Percentiles rank a stretch among this genome's conserved stretches.
phyloP scores from a whole-genome alignment of 2,888 invertebrate species.

The Cotesia congregata region DNA sequence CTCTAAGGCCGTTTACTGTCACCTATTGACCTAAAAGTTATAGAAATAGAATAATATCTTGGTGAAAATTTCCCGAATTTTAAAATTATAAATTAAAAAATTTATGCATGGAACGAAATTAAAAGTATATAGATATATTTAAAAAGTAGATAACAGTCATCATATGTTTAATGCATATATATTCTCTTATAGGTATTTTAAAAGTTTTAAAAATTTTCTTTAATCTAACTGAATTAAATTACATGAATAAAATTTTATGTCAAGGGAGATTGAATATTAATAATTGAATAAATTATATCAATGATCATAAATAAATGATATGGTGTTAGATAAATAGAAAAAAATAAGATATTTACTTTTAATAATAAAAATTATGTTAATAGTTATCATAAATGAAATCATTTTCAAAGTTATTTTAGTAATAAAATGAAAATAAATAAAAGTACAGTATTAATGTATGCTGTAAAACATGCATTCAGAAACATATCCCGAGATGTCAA shows the following conservation, averaged over 20 bases:
- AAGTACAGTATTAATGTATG: neutral
- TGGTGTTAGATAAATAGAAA: neutral
- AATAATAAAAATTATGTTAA: neutral
- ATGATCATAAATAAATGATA: neutral
- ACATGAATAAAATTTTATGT: constrained; percentile 34
- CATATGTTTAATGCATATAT: neutral
- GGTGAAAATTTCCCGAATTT: constrained; percentile 58
- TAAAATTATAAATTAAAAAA: constrained; percentile 21
- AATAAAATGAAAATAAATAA: neutral
- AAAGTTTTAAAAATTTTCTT: neutral
- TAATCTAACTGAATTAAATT: constrained; percentile 5
- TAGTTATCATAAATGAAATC: neutral
- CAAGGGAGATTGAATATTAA: constrained; percentile 30
- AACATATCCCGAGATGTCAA: neutral
- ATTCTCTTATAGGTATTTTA: neutral
- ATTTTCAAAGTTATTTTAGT: neutral
- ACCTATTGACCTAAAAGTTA: constrained; percentile 61
- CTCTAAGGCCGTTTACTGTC: constrained; percentile 49
- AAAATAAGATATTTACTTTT: neutral
- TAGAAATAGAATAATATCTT: constrained; percentile 41
- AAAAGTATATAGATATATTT: neutral
- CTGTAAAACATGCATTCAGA: neutral
- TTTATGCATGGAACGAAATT: neutral
- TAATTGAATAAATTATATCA: neutral
- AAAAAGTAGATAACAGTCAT: neutral